phyloP scores from a whole-genome alignment of 2,888 invertebrate species.

The Microctonus aethiopoides region DNA sequence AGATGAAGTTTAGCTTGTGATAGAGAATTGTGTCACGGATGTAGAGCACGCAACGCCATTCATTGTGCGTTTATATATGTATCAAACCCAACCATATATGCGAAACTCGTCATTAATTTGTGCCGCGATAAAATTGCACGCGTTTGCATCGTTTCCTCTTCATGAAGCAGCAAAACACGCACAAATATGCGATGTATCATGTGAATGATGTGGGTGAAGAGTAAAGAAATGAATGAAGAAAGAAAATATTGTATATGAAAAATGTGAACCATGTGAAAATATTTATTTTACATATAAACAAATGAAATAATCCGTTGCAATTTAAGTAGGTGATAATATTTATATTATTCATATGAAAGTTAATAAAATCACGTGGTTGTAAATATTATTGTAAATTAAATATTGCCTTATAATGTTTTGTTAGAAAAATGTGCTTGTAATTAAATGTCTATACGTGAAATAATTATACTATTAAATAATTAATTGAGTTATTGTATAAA shows the following conservation, averaged over 20 bases:
- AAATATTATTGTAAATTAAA: not conserved
- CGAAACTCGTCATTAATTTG: conserved; percentile 41
- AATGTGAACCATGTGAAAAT: conserved; percentile 1
- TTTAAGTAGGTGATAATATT: not conserved
- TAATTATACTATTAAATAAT: no score
- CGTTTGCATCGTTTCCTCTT: conserved; percentile 25
- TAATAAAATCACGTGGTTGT: not conserved
- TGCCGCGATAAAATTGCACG: conserved; percentile 27
- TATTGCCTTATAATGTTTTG: not conserved
- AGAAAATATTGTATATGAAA: not conserved
- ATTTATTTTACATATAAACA: not conserved
- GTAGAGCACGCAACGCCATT: conserved; percentile 62
- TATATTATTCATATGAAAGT: not conserved
- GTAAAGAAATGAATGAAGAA: not conserved
- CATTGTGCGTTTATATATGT: conserved; percentile 45
- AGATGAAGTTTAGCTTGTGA: conserved; percentile 30
- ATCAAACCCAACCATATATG: conserved; percentile 40
- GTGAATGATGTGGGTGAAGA: not conserved
- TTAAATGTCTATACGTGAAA: no score
- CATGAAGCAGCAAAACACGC: not conserved
- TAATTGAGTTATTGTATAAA: no score
- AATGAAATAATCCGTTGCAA: not conserved
- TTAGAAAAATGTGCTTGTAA: no score
- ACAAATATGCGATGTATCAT: not conserved
- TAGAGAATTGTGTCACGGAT: conserved; percentile 67